Evolutionary conservation across 2,113 vertebrate genomes (phyloP).

Genomic region (Caloenas nicobarica): DNA sequence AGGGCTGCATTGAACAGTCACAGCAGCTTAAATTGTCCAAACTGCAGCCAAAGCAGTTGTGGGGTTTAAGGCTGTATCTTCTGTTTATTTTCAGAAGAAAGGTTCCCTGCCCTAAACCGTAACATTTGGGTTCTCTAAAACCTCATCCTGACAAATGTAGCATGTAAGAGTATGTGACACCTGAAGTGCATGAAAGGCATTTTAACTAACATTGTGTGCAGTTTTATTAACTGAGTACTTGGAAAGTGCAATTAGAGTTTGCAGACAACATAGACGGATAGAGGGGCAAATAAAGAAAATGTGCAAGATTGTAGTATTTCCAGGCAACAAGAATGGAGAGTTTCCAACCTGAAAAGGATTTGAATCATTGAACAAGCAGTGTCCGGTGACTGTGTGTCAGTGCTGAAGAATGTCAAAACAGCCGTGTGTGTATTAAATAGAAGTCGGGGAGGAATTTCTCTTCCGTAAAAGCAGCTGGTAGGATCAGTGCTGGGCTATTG

Average conservation of each 20-base stretch:
- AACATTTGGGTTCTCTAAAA: neutral
- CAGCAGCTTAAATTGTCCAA: neutral
- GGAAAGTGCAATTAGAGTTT: neutral
- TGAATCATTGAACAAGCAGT: neutral
- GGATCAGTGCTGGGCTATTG: neutral
- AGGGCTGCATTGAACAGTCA: rapidly evolving
- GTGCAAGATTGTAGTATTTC: neutral
- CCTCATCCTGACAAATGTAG: neutral
- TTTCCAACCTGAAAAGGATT: neutral
- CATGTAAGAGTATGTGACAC: neutral
- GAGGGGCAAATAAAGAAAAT: neutral
- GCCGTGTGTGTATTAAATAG: neutral
- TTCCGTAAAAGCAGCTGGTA: neutral
- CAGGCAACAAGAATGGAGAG: neutral
- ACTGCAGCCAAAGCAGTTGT: neutral
- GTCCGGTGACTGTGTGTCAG: neutral
- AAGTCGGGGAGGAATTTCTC: neutral
- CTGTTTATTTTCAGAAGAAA: neutral
- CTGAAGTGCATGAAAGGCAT: neutral
- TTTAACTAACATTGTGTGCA: neutral
- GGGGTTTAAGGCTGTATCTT: neutral
- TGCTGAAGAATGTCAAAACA: neutral
- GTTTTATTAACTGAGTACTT: neutral
- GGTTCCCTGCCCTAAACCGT: neutral
- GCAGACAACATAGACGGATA: neutral